Evolutionary conservation across 2,888 invertebrate species (phyloP), one percentile per base, ranked within the genome.

Genomic region (Entomobrya proxima): DNA sequence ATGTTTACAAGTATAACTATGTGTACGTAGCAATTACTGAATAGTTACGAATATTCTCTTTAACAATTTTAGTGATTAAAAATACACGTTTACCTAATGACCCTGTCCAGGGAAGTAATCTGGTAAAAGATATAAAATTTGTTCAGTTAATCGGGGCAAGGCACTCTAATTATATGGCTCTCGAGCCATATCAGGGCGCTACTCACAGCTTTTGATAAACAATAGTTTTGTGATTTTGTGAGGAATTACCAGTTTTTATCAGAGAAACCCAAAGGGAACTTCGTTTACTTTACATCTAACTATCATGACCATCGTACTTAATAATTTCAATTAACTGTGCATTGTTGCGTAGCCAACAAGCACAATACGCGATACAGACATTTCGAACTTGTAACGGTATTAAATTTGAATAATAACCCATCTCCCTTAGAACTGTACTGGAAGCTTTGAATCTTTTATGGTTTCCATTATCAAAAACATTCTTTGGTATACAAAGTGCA

Each of bases 91-190:
- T 80, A 58, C 72, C 72, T 58, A 30, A 58, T 72, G 58, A 82
- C 74, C 82, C 82, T 82, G 61, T 64, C 61, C 75, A 75, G 74
- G 55, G 50, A 81, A 61, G 50, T 61, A 72, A 47, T 72, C 30
- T 74, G 81, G 64, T 72, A 69, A 47, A 47, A 72, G 69, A 69
- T 69, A 72, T 9, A 72, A n/a, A 21, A 21, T 55, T 64, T 50
- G 21, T 76, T 80, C 32, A 44, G 44, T 69, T 67, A 72, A 83
- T 21, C 15, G 35, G 76, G 76, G 44, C 83, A 83, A 83, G 83
- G 83, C 83, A 83, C 83, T 83, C 82, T 82, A 74, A 72, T 47
- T 47, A 27, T 47, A 72, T 30, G 72, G 18, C 32, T 58, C 13
- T 58, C 44, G 15, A 40, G 18, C 47, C 72, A 72, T 47, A 72